These are phyloP conservation scores for Pseudobourletiella spinata DNA, from an alignment of 1,140 invertebrate species.

Conservation along the genomic window DNA sequence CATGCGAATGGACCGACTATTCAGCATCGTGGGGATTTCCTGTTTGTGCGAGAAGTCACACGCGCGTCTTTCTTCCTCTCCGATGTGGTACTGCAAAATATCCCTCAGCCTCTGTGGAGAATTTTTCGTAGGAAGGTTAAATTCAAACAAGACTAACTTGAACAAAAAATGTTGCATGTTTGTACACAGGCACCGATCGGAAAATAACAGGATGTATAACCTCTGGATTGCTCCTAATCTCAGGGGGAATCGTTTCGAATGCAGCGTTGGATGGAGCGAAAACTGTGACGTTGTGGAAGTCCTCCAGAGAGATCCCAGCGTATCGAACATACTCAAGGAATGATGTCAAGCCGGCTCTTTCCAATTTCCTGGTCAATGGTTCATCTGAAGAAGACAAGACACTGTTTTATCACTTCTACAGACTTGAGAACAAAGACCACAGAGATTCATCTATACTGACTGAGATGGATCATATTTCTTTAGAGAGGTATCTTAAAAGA, in stretches of 20 bases:
- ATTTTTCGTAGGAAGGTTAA: too few species aligned
- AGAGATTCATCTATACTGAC: too few species aligned
- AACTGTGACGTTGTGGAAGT: slow-evolving; percentile 45
- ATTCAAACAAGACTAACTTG: too few species aligned
- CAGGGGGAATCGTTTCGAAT: slow-evolving; percentile 35
- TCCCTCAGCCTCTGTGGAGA: slow-evolving; percentile 45
- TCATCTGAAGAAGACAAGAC: slow-evolving; percentile 39
- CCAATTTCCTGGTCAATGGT: slow-evolving; percentile 39
- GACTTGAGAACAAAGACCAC: too few species aligned
- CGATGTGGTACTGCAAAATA: slow-evolving; percentile 51
- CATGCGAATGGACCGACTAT: slow-evolving; percentile 45
- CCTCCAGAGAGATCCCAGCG: slow-evolving; percentile 42
- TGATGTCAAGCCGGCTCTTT: slow-evolving; percentile 41
- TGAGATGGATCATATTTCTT: too few species aligned
- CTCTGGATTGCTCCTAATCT: slow-evolving; percentile 1
- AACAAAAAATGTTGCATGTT: too few species aligned
- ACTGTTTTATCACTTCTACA: too few species aligned
- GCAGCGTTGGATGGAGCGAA: slow-evolving; percentile 48
- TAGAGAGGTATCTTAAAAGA: too few species aligned
- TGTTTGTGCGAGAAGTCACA: slow-evolving; percentile 44
- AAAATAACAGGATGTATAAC: too few species aligned
- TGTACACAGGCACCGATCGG: too few species aligned
- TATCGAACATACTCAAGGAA: slow-evolving; percentile 42
- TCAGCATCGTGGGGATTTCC: slow-evolving; percentile 44
- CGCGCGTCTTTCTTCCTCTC: slow-evolving; percentile 44